Conservation (phyloP, 2,797 vertebrate genomes). For the Ptychobarbus kaznakovi region DNA sequence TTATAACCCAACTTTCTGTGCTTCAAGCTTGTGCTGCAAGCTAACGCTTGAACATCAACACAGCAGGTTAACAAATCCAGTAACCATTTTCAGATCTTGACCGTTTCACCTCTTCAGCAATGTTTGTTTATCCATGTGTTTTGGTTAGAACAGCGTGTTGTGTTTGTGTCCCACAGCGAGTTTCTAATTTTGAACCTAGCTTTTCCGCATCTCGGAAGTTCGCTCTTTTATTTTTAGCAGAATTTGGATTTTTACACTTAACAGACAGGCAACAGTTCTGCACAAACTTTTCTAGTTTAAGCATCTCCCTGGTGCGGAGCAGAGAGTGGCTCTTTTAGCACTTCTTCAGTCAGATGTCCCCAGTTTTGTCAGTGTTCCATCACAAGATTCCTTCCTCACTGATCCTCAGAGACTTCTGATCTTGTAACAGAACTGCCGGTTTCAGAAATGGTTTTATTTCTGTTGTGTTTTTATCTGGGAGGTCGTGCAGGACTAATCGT, state of each 20-base stretch:
- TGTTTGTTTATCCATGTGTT: constrained; percentile 35
- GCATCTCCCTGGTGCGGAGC: constrained; percentile 22
- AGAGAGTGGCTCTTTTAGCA: constrained; percentile 47
- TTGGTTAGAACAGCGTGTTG: constrained; percentile 31
- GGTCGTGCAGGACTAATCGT: constrained; percentile 29
- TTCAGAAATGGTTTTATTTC: constrained; percentile 14
- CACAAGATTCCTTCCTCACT: constrained; percentile 31
- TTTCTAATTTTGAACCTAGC: constrained; percentile 46
- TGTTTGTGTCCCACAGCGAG: constrained; percentile 42
- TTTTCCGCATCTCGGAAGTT: constrained; percentile 44
- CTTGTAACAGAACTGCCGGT: constrained; percentile 4
- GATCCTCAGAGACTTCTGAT: constrained; percentile 38
- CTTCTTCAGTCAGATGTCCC: constrained; percentile 18
- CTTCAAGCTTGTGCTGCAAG: background rate
- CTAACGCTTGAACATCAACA: background rate
- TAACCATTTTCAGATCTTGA: constrained; percentile 28
- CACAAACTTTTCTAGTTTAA: constrained; percentile 31
- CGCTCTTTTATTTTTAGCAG: constrained; percentile 39
- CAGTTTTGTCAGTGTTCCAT: constrained; percentile 42
- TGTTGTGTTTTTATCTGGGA: constrained; percentile 14
- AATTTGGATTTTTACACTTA: constrained; percentile 46
- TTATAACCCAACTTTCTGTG: background rate
- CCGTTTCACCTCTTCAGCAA: constrained; percentile 29
- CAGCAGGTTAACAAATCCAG: constrained; percentile 7
- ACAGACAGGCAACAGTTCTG: constrained; percentile 29